phyloP scores from a whole-genome alignment of 1,140 invertebrate species.

The Bemisia tabaci region DNA sequence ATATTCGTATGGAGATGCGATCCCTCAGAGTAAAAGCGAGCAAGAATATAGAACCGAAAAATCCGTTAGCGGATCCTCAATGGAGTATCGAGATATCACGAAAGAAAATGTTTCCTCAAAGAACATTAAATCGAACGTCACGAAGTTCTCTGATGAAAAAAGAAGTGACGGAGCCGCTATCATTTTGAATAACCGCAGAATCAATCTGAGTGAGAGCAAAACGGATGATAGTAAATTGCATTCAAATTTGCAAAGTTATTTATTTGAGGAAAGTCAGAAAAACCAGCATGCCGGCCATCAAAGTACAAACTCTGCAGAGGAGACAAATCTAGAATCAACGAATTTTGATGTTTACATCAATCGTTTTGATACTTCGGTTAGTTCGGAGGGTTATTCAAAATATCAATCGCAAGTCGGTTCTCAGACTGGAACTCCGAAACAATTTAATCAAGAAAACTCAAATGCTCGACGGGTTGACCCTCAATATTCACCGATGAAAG shows the following conservation, averaged over 20 bases:
- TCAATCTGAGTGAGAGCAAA: neutral
- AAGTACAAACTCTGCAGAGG: neutral
- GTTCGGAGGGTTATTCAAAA: neutral
- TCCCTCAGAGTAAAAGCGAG: neutral
- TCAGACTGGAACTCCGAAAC: neutral
- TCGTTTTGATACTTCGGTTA: neutral
- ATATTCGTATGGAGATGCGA: neutral
- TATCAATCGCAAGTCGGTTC: neutral
- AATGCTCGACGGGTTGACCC: neutral
- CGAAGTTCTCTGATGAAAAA: neutral
- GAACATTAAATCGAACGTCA: neutral
- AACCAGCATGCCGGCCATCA: neutral
- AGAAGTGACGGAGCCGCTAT: neutral
- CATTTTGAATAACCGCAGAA: neutral
- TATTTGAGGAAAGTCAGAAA: neutral
- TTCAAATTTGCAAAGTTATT: neutral
- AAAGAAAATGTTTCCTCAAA: neutral
- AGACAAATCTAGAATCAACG: neutral
- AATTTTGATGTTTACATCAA: neutral
- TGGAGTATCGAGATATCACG: too few relatives aligned
- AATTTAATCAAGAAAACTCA: neutral
- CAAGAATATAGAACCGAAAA: neutral
- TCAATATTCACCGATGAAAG: neutral
- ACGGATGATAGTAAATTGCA: neutral
- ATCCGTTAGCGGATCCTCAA: neutral